Conservation (phyloP, 2,888 invertebrate genomes). For the Drosophila mimetica region DNA sequence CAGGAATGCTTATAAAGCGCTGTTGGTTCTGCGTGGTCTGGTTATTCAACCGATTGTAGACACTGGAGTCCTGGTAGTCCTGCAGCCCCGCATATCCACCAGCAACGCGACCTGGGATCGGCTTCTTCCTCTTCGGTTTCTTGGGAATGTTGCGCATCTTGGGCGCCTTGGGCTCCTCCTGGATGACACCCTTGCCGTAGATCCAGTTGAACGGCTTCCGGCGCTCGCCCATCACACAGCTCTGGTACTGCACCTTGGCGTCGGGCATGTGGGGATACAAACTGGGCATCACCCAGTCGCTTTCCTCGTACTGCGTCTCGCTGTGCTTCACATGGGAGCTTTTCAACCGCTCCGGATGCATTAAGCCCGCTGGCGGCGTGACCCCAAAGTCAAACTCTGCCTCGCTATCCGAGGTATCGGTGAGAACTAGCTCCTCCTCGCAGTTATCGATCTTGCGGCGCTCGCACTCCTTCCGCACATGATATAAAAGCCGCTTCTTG, state of each 20-base stretch:
- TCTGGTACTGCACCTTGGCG: slow-evolving; percentile 70
- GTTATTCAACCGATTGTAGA: slow-evolving; percentile 10
- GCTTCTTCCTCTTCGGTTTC: slow-evolving; percentile 27
- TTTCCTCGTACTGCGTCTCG: slow-evolving; percentile 87
- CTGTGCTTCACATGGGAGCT: slow-evolving; percentile 85
- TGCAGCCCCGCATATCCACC: slow-evolving; percentile 31
- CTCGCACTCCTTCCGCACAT: slow-evolving; percentile 85
- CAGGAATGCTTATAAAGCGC: background rate
- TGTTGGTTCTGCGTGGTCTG: background rate
- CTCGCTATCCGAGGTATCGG: slow-evolving; percentile 85
- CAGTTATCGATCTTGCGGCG: slow-evolving; percentile 61
- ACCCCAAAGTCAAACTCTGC: slow-evolving; percentile 90
- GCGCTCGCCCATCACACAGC: slow-evolving; percentile 74
- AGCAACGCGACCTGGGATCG: slow-evolving; percentile 22
- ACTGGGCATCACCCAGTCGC: slow-evolving; percentile 84
- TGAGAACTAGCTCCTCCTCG: slow-evolving; percentile 70
- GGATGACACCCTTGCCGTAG: slow-evolving; percentile 61
- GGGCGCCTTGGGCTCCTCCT: slow-evolving; percentile 53
- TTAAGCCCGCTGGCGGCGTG: slow-evolving; percentile 89
- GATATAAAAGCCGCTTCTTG: slow-evolving; percentile 85
- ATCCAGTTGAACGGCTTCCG: slow-evolving; percentile 52
- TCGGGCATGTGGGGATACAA: slow-evolving; percentile 71
- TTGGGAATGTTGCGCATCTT: slow-evolving; percentile 50
- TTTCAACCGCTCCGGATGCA: slow-evolving; percentile 86
- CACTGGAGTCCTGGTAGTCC: slow-evolving; percentile 2